Evolutionary conservation across 2,113 vertebrate species (phyloP).

Genomic region (Upupa epops): DNA sequence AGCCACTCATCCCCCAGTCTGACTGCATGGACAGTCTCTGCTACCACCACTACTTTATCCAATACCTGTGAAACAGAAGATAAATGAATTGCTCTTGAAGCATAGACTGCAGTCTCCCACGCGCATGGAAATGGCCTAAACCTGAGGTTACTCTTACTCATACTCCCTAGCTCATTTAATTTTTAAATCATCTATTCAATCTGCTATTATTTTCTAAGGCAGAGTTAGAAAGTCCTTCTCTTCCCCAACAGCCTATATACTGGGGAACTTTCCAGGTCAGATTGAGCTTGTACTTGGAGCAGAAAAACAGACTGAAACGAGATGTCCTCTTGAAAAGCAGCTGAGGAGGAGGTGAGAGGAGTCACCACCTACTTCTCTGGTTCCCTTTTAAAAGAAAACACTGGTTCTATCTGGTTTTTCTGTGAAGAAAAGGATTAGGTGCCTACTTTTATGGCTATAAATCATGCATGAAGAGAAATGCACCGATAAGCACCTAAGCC

Average conservation of each 20-base stretch:
- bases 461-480: background rate
- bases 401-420: background rate
- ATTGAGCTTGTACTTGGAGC: background rate
- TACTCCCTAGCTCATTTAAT: background rate
- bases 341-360: slow-evolving; percentile 43
- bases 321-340: slow-evolving; percentile 5
- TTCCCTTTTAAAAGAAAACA: background rate
- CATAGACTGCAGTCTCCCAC: background rate
- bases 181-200: background rate
- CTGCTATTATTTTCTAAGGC: background rate
- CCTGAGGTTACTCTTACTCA: background rate
- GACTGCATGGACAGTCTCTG: background rate
- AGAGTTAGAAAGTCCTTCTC: background rate
- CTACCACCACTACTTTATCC: background rate
- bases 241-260: background rate
- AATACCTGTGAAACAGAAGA: background rate
- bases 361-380: slow-evolving; percentile 40
- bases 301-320: background rate
- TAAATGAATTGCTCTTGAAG: background rate
- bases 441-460: background rate
- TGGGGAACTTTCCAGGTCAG: background rate
- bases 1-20: too few relatives aligned
- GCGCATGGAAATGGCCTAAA: background rate
- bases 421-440: slow-evolving; percentile 23
- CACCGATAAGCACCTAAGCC: slow-evolving; percentile 3